Base-by-base conservation (phyloP, 2,888 invertebrate genomes). In the Yponomeuta evonymella region DNA sequence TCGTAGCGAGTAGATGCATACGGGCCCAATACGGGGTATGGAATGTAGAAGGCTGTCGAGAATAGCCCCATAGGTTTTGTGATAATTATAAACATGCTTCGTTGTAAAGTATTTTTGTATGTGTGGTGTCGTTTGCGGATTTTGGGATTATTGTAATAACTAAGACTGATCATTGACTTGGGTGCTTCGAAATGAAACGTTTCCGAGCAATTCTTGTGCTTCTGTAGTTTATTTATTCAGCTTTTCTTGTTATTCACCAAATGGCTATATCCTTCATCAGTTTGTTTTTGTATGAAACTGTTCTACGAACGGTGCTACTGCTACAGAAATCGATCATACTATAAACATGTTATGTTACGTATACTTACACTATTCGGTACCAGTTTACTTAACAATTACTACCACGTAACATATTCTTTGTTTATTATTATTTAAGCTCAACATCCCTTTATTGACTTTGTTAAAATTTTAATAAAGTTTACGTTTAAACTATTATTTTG, bases 151-250 rank as follows among this genome's bases (percentile, higher is more conserved):
- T 67, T 43, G 67, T 79, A 79, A 78, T 78, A 77, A 81, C 78
- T 76, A 84, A 85, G 85, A 85, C 84, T 85, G 84, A 85, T 81
- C 9, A 68, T 75, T 76, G 75, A 81, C 75, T 80, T 80, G 80
- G 84, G 85, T 84, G 85, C 82, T 84, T 82, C 76, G 75, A 73
- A 75, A 68, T 67, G 29, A 65, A 64, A 23, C 30, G 65, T 33
- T 33, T 67, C 23, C 23, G 15, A 43, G 43, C 48, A 9, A 65
- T 48, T n/a, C 15, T 2, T 67, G 67, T 67, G 33, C 30, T 65
- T 65, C 33, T 65, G 65, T 65, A 10, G 30, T 12, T 6, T 29
- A 65, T 30, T 30, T 30, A 11, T 11, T 30, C 65, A 30, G 65
- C 33, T 65, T 64, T 11, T 64, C 29, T 65, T 65, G 65, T 65